Evolutionary conservation across 2,888 invertebrate species (phyloP), one percentile per base, ranked within the genome.

Genomic region (Resseliella maxima): DNA sequence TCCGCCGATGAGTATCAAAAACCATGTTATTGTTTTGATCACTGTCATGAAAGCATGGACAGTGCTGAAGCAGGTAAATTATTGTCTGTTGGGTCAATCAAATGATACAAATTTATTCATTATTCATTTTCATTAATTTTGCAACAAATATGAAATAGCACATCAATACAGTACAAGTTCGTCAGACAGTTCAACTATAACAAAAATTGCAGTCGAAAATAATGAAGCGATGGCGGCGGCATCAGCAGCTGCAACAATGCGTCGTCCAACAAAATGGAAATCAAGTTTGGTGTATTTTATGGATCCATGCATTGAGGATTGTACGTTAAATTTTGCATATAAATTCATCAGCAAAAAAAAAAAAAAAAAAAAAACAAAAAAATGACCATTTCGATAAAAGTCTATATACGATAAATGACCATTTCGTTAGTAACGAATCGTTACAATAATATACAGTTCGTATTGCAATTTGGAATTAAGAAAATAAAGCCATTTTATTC

Each of bases 21-120:
- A n/a, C 36, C 83, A 83, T 83, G 83, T n/a, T 83, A 36, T n/a
- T 83, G 83, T 83, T 83, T n/a, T 38, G 83, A 83, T 83, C 83
- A 83, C 24, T 83, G 38, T 38, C 83, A 83, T 24, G 83, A 83
- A 38, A 83, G 83, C 38, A 83, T 83, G 41, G 83, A 83, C n/a
- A 83, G 83, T 27, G 24, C 83, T 41, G 38, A 83, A 38, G n/a
- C 36, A 83, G 38, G 38, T 36, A 38, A 83, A 83, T 38, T 83
- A n/a, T 6, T n/a, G n/a, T n/a, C n/a, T n/a, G n/a, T n/a, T n/a
- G n/a, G n/a, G n/a, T n/a, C n/a, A n/a, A n/a, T n/a, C n/a, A n/a
- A n/a, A n/a, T n/a, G n/a, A n/a, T n/a, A n/a, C n/a, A n/a, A n/a
- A n/a, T n/a, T n/a, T n/a, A n/a, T n/a, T n/a, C n/a, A n/a, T n/a